Evolutionary conservation across 2,888 invertebrate genomes (phyloP), one percentile per base, ranked within the genome.

Genomic region (Carcina quercana): DNA sequence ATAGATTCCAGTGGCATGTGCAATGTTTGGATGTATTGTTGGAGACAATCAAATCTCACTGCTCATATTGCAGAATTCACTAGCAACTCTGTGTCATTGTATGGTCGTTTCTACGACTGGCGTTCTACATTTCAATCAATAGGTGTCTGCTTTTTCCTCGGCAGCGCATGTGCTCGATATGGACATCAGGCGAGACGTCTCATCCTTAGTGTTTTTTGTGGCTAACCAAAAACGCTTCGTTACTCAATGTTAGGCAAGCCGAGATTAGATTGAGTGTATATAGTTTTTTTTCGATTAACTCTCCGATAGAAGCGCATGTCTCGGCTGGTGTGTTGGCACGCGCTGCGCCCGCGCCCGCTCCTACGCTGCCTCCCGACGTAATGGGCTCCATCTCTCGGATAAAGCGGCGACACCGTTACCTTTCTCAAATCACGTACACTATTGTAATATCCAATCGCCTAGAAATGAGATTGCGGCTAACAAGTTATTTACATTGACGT

Each of bases 401-500:
- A 80, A 82, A 79, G 80, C 79, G 59, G 61, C 66, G 68, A 74
- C 71, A 80, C 83, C 83, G 83, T 82, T 83, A 83, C 80, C 76
- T 80, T 76, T 79, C 82, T 79, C 82, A 76, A 76, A 80, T 80
- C 83, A 83, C 83, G 83, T 83, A 79, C 83, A 76, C 83, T 78
- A 83, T 83, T 83, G 83, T 82, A 79, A 82, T 80, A 82, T 78
- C 79, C 83, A 83, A 82, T 80, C 79, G 80, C 65, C 69, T 70
- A 75, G 82, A 82, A 83, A 83, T 83, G 83, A 83, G 83, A 82
- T 83, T 79, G 83, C 83, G 78, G 82, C 83, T 83, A 83, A 83
- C 83, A 83, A 83, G 83, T 83, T 83, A 83, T 82, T 83, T 83
- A 83, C 83, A 78, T 82, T 83, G 83, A 83, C 83, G 82, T 83